phyloP scores from a whole-genome alignment of 2,113 vertebrate species.

The Chamaea fasciata region DNA sequence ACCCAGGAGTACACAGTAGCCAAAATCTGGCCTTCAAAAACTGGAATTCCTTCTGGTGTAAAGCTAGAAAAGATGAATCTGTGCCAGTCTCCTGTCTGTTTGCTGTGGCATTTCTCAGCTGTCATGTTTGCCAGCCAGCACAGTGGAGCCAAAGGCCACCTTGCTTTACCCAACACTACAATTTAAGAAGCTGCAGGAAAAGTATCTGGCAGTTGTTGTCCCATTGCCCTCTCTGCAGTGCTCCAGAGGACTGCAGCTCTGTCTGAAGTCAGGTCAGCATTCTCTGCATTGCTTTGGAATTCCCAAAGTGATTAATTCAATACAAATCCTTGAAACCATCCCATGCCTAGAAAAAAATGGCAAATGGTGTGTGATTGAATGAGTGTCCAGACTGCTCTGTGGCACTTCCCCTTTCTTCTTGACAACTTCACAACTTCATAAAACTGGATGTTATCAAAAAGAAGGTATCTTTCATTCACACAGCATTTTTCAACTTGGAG shows the following conservation, averaged over 20 bases:
- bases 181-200: neutral
- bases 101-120: neutral
- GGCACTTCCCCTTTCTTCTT: neutral
- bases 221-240: neutral
- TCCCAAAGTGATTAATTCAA: neutral
- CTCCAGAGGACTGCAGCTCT: neutral
- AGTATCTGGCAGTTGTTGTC: neutral
- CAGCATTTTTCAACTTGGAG: neutral
- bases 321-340: neutral
- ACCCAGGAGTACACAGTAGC: neutral
- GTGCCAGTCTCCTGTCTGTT: neutral
- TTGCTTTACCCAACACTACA: neutral
- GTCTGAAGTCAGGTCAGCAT: neutral
- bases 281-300: neutral
- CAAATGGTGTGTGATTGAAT: neutral
- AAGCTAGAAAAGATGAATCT: neutral
- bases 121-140: neutral
- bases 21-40: neutral
- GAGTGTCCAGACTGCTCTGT: neutral
- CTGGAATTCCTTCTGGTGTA: neutral
- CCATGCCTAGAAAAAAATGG: neutral
- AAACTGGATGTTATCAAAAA: neutral
- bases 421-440: constrained; percentile 2
- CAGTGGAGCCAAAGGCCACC: neutral
- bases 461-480: neutral